Evolutionary conservation across 2,888 invertebrate genomes (phyloP).

Genomic region (Hymenopus coronatus): DNA sequence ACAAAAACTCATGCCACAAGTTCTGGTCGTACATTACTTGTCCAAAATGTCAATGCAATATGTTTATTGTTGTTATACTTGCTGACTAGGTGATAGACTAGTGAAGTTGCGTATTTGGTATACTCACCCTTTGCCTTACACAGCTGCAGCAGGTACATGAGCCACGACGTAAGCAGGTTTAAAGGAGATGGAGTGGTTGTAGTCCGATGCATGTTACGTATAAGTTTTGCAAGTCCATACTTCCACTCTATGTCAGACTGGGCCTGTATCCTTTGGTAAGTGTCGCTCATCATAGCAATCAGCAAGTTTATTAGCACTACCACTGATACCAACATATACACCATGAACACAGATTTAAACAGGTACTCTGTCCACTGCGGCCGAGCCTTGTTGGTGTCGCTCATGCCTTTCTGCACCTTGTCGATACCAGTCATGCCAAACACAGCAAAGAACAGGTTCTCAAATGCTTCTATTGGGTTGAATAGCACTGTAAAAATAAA

Average conservation of each 20-base stretch:
- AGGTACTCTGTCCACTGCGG: constrained; percentile 81
- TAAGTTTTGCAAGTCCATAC: constrained; percentile 96
- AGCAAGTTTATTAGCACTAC: constrained; percentile 98
- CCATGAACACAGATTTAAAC: constrained; percentile 82
- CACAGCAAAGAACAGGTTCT: constrained; percentile 96
- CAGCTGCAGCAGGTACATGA: constrained; percentile 77
- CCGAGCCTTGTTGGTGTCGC: constrained; percentile 45
- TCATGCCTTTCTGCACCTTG: constrained; percentile 66
- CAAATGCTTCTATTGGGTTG: constrained; percentile 89
- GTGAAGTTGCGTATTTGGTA: too few species aligned
- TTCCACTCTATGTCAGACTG: constrained; percentile 99
- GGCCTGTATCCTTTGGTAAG: constrained; percentile 98
- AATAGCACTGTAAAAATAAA: constrained; percentile 74
- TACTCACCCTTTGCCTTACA: constrained; percentile 58
- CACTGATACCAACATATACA: constrained; percentile 96
- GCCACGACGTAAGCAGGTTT: constrained; percentile 93
- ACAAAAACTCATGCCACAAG: too few species aligned
- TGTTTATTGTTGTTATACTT: not conserved
- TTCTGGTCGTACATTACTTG: too few species aligned
- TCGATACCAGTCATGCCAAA: constrained; percentile 90
- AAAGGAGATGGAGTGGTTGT: constrained; percentile 97
- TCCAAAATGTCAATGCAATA: not conserved
- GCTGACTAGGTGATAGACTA: not conserved
- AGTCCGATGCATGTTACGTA: constrained; percentile 97
- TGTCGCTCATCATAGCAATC: constrained; percentile 99